phyloP scores from a whole-genome alignment of 2,113 vertebrate genomes.

The Anas platyrhynchos region DNA sequence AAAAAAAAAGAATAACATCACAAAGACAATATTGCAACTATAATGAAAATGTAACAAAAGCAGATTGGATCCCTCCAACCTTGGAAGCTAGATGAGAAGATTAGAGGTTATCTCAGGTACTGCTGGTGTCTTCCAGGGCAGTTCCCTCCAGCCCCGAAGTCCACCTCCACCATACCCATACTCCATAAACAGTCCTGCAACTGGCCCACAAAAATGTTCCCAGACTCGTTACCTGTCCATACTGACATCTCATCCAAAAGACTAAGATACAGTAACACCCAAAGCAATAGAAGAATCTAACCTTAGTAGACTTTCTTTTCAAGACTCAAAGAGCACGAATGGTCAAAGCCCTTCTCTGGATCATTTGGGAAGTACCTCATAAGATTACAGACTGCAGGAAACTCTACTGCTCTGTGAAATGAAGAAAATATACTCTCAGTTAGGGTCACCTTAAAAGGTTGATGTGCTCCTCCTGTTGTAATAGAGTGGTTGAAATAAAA shows the following conservation, averaged over 20 bases:
- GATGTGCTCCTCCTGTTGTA: not conserved
- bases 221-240: not conserved
- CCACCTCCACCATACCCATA: fast-evolving
- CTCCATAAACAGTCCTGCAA: not conserved
- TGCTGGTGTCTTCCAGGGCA: not conserved
- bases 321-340: not conserved
- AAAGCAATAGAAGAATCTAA: not conserved
- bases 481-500: not conserved
- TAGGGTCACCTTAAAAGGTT: not conserved
- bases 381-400: not conserved
- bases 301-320: not conserved
- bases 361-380: not conserved
- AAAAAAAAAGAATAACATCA: not conserved
- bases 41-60: not conserved
- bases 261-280: not conserved
- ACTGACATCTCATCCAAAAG: not conserved
- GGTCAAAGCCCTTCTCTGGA: not conserved
- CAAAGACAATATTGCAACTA: not conserved
- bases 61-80: not conserved
- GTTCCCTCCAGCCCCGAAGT: not conserved
- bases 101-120: not conserved
- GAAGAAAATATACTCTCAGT: not conserved
- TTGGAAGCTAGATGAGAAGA: not conserved
- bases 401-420: not conserved
- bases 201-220: not conserved